These are phyloP conservation scores for Vireo altiloquus DNA, from an alignment of 2,113 vertebrate species.

Conservation along the genomic window DNA sequence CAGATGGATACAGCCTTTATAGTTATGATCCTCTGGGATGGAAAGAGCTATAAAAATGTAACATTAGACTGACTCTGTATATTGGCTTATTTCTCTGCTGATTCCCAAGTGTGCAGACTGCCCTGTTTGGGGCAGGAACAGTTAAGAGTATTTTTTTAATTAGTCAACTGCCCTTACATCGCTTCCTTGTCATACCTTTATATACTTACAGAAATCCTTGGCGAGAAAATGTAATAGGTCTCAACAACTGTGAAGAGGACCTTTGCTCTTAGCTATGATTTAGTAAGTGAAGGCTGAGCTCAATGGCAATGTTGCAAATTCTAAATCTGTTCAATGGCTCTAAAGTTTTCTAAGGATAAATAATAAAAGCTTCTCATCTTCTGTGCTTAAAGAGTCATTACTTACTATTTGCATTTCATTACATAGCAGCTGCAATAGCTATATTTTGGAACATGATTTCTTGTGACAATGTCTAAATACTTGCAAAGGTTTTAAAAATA, in stretches of 20 bases:
- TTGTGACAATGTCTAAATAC: constrained; percentile 4
- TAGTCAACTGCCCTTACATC: background rate
- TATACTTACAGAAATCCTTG: background rate
- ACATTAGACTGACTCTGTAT: background rate
- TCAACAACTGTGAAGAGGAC: background rate
- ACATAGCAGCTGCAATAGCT: background rate
- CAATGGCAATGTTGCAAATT: background rate
- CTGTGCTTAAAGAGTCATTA: background rate
- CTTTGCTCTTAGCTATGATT: background rate
- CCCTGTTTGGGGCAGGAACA: background rate
- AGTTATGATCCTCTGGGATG: background rate
- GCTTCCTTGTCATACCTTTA: background rate
- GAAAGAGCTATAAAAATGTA: background rate
- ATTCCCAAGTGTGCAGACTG: background rate
- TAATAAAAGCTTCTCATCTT: background rate
- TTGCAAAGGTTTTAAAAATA: constrained; percentile 13
- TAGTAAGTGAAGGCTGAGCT: background rate
- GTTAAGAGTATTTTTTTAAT: background rate
- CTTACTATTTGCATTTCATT: constrained; percentile 13
- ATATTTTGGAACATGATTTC: constrained; percentile 1
- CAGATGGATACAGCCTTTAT: background rate
- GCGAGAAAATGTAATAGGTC: background rate
- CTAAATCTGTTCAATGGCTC: background rate
- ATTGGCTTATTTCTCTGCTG: background rate
- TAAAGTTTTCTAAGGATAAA: constrained; percentile 9